These are phyloP conservation scores for Phymastichus coffea DNA, from an alignment of 1,140 invertebrate genomes.

Conservation along the genomic window DNA sequence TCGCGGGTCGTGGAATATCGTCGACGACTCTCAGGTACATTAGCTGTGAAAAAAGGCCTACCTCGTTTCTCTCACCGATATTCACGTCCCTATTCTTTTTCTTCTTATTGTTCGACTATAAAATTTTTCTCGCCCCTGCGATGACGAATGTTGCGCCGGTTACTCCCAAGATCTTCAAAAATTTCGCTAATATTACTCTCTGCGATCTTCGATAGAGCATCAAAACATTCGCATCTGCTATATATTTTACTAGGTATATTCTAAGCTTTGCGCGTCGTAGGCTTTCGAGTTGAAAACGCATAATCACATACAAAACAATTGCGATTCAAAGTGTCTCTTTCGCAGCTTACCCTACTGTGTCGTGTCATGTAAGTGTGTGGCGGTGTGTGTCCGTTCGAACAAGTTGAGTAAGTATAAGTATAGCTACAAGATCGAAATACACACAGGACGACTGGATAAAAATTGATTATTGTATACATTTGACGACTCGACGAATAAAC, in stretches of 20 bases:
- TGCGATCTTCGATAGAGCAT: neutral
- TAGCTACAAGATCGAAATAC: conserved; percentile 12
- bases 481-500: neutral
- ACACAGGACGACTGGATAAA: neutral
- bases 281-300: conserved; percentile 17
- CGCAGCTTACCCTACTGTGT: too few relatives aligned
- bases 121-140: neutral
- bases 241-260: conserved; percentile 8
- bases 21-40: conserved; percentile 21
- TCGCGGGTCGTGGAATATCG: neutral
- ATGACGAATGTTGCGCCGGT: neutral
- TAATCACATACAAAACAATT: conserved; percentile 12
- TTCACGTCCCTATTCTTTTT: too few relatives aligned
- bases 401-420: conserved; percentile 14
- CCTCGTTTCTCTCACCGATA: neutral
- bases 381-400: too few relatives aligned
- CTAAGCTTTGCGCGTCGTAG: conserved; percentile 18
- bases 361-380: too few relatives aligned
- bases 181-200: neutral
- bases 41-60: conserved; percentile 22
- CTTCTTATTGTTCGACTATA: neutral
- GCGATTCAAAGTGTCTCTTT: too few relatives aligned
- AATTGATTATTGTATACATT: neutral
- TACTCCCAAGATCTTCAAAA: neutral
- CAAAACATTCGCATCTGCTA: neutral